phyloP scores from a whole-genome alignment of 1,140 invertebrate species.

The Thalassaphorura encarpata region DNA sequence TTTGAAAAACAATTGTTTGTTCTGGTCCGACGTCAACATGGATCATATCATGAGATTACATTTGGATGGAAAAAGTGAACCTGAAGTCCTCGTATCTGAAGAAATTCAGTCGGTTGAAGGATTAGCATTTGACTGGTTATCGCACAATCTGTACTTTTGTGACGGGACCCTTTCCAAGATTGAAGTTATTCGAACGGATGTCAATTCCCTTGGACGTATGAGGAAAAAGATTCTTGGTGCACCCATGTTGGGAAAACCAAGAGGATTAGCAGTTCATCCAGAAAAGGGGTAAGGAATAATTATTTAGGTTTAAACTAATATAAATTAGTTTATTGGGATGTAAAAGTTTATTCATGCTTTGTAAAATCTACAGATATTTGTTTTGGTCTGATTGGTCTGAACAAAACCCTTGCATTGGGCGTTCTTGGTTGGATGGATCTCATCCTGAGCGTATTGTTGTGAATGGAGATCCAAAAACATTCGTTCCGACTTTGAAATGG shows the following conservation, averaged over 20 bases:
- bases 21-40: constrained; percentile 73
- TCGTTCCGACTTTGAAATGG: constrained; percentile 56
- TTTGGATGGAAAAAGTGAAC: constrained; percentile 52
- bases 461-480: constrained; percentile 38
- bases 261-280: constrained; percentile 82
- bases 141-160: constrained; percentile 82
- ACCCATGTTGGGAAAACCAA: constrained; percentile 61
- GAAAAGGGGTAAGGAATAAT: constrained; percentile 47
- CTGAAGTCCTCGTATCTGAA: constrained; percentile 59
- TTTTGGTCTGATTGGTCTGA: constrained; percentile 92
- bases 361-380: constrained; percentile 47
- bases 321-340: no score
- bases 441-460: constrained; percentile 58
- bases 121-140: constrained; percentile 76
- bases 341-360: no score
- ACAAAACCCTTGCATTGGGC: constrained; percentile 61
- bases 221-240: constrained; percentile 62
- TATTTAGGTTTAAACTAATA: no score
- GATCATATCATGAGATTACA: constrained; percentile 71
- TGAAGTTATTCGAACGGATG: constrained; percentile 63
- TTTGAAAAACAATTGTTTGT: constrained; percentile 70
- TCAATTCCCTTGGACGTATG: constrained; percentile 56
- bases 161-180: constrained; percentile 65
- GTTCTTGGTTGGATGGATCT: constrained; percentile 74
- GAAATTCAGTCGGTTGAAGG: constrained; percentile 77